Evolutionary conservation across 1,140 invertebrate genomes (phyloP), one percentile per base, ranked within the genome.

Genomic region (Hylyphantes graminicola): DNA sequence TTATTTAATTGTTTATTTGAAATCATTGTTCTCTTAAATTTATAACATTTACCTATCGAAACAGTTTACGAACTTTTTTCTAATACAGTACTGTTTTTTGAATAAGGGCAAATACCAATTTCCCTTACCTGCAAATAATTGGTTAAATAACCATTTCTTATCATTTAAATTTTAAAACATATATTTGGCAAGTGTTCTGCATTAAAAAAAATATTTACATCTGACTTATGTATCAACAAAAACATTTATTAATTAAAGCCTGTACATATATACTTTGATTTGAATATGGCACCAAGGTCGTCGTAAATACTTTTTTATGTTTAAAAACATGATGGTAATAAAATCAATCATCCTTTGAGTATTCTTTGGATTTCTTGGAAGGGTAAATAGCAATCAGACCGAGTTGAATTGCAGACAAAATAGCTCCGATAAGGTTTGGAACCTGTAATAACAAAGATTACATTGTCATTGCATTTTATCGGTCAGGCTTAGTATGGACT

Each of bases 331-430:
- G 57, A 13, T 59, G 0, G n/a, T 67, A 48, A 67, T 21, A 13
- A 13, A 48, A 35, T 67, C 11, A 64, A 15, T 67, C 19, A 10
- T 8, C 17, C 13, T 21, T 65, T 65, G 11, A 65, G 12, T 65
- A 19, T 65, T 75, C 8, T 57, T 57, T 61, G n/a, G 13, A 6
- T 64, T 77, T 77, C 13, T 51, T 64, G 51, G 57, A 63, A 51
- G 93, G 93, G 89, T 92, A 95, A 86, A 94, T 89, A 48, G 93
- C 88, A 88, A 95, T 95, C 15, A 95, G 89, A 55, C 91, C 92
- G 51, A 95, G 89, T 89, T 95, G 94, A 86, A 92, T 90, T 64
- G 91, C 89, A 11, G 93, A 93, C 75, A 95, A 88, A 51, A 94
- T 87, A 81, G 92, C 93, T 73, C 94, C 94, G 85, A 94, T 89